Conservation (phyloP, 2,113 vertebrate genomes). For the Mesocricetus auratus region DNA sequence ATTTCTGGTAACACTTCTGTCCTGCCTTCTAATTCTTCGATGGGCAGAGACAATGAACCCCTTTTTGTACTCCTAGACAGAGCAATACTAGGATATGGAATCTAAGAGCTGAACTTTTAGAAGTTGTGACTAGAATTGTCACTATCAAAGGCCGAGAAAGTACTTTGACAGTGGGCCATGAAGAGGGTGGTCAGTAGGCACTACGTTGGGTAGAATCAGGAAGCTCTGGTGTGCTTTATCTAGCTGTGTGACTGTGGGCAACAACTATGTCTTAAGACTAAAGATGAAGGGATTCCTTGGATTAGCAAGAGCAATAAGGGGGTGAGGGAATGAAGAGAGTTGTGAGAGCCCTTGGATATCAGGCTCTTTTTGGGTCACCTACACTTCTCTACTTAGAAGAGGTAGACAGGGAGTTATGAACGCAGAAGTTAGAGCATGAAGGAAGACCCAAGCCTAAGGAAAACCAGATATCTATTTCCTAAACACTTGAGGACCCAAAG, state of each 20-base stretch:
- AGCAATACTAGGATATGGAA: no score
- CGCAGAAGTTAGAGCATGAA: background rate
- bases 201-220: background rate
- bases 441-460: no score
- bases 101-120: background rate
- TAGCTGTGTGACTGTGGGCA: background rate
- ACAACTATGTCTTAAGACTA: background rate
- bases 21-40: background rate
- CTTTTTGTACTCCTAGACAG: background rate
- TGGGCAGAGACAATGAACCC: background rate
- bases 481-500: background rate
- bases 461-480: background rate
- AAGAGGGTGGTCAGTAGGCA: background rate
- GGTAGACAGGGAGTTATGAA: background rate
- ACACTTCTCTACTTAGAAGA: background rate
- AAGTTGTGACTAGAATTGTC: conserved; percentile 33
- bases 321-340: background rate
- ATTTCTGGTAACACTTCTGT: background rate
- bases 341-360: background rate
- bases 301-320: background rate
- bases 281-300: background rate
- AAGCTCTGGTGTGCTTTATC: background rate
- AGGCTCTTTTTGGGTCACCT: background rate
- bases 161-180: background rate
- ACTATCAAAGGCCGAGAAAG: background rate